Evolutionary conservation across 2,888 invertebrate species (phyloP), one percentile per base, ranked within the genome.

Genomic region (Beris chalybata): DNA sequence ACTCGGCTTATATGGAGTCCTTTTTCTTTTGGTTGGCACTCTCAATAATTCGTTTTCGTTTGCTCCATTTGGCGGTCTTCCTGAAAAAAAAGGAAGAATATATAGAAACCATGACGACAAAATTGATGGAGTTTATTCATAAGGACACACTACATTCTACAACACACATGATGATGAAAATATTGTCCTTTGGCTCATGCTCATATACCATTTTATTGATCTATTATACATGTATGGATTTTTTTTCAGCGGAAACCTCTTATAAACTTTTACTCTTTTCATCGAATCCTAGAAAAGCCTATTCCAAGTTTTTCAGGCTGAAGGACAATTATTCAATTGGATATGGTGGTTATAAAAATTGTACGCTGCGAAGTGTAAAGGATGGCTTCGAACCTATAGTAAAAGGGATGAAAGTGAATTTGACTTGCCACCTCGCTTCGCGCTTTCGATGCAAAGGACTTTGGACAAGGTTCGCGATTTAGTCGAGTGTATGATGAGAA

Each of bases 11-110:
- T 48, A n/a, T 48, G 48, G n/a, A 11, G 48, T 48, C 48, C 15
- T 48, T 48, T 44, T 9, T n/a, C n/a, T 44, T 50, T 50, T 29
- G 22, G 29, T n/a, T 52, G 61, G 22, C 9, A 15, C 4, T 52
- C 22, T 61, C 50, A 61, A 61, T 61, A 50, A 61, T 50, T 59
- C 52, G 61, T 7, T 43, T 52, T 61, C 50, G 61, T 11, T 61
- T 31, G 61, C 52, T 31, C 61, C 43, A 50, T 50, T 61, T 50
- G 15, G 50, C 29, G 7, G 61, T 52, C 52, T 50, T 52, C 61
- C 12, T 32, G 31, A 11, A 31, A 48, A 45, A 31, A 53, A 31
- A 53, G 30, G 30, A 53, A 30, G 30, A 53, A 53, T 12, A 53
- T 12, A 6, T 15, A 9, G 53, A 53, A 53, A 30, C 4, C 30